These are phyloP conservation scores for Cyprinus carpio DNA, from an alignment of 2,113 vertebrate species.

Conservation along the genomic window DNA sequence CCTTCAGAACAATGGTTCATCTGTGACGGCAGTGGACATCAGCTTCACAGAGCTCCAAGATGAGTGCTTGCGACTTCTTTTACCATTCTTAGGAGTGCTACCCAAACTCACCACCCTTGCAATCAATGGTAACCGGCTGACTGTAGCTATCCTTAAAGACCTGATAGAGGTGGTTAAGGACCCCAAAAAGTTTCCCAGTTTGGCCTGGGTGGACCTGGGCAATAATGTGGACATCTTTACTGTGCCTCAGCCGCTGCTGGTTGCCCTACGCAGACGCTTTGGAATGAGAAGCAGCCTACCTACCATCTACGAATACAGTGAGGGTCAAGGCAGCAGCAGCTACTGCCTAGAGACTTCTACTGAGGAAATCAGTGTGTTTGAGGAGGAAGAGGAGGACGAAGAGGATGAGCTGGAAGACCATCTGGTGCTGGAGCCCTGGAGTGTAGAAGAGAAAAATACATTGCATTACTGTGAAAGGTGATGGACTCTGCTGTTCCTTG, in stretches of 20 bases:
- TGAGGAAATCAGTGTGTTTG: constrained; percentile 74
- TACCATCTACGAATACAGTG: constrained; percentile 82
- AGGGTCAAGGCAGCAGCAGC: constrained; percentile 65
- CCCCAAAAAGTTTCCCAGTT: constrained; percentile 77
- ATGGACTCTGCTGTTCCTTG: constrained; percentile 58
- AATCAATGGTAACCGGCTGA: constrained; percentile 86
- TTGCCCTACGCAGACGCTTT: constrained; percentile 84
- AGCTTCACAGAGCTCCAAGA: constrained; percentile 88
- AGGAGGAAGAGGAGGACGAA: constrained; percentile 65
- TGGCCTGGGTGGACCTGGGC: constrained; percentile 89
- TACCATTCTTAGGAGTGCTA: constrained; percentile 78
- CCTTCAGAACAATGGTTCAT: constrained; percentile 77
- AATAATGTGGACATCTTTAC: constrained; percentile 89
- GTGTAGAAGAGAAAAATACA: constrained; percentile 62
- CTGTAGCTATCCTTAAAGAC: constrained; percentile 76
- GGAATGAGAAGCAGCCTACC: constrained; percentile 85
- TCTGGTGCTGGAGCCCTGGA: constrained; percentile 64
- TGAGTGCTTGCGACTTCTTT: constrained; percentile 75
- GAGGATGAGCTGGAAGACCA: constrained; percentile 66
- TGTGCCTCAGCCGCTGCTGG: constrained; percentile 86
- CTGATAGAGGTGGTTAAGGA: constrained; percentile 86
- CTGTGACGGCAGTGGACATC: constrained; percentile 83
- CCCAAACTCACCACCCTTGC: constrained; percentile 84
- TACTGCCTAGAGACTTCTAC: constrained; percentile 71
- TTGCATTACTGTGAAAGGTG: constrained; percentile 80